phyloP scores from a whole-genome alignment of 2,113 vertebrate genomes.

The Lynx canadensis region DNA sequence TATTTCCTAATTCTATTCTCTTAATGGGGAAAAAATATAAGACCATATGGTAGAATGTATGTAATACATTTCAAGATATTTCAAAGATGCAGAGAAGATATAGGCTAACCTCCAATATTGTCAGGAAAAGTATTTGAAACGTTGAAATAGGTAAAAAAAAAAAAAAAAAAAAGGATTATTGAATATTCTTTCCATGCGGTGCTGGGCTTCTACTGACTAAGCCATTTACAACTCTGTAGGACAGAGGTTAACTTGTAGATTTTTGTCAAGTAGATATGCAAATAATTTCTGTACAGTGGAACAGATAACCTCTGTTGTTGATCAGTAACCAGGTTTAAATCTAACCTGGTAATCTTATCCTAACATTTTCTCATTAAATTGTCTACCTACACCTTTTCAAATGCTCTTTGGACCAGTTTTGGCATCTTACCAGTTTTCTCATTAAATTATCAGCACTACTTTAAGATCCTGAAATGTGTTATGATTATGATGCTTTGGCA shows the following conservation, averaged over 20 bases:
- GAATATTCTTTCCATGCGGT: not conserved
- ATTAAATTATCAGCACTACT: not conserved
- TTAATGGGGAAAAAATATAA: not conserved
- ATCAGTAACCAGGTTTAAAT: slow-evolving; percentile 35
- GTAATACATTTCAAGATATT: not conserved
- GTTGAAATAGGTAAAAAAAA: not conserved
- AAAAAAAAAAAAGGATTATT: not conserved
- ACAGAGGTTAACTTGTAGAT: slow-evolving; percentile 18
- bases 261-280: not conserved
- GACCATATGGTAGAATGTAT: not conserved
- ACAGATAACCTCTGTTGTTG: not conserved
- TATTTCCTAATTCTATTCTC: not conserved
- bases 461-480: slow-evolving; percentile 35
- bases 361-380: slow-evolving; percentile 35
- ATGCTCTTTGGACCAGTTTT: not conserved
- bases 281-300: not conserved
- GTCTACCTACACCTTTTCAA: not conserved
- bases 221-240: not conserved
- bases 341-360: not conserved
- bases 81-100: not conserved
- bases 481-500: slow-evolving; percentile 16
- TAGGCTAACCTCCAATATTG: not conserved
- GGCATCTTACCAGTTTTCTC: not conserved
- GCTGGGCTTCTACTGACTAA: not conserved
- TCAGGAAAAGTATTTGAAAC: slow-evolving; percentile 3